Conservation (phyloP, 2,113 vertebrate species). For the Charadrius vociferus region DNA sequence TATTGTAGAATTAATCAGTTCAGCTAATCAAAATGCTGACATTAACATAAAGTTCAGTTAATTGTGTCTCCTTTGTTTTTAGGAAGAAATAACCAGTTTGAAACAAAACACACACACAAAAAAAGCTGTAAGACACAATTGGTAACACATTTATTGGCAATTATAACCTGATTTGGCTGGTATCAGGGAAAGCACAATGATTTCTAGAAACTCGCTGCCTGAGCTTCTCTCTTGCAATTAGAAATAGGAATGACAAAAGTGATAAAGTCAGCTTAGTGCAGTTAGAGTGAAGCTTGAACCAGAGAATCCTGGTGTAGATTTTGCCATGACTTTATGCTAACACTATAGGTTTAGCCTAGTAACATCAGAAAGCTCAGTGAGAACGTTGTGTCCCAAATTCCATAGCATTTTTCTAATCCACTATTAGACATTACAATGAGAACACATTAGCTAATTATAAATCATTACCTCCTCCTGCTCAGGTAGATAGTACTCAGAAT, state of each 20-base stretch:
- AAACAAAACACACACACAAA: neutral
- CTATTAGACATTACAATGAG: constrained; percentile 16
- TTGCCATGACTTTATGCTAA: neutral
- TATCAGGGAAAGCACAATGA: neutral
- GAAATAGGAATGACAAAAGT: neutral
- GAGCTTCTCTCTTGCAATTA: neutral
- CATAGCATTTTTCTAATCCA: neutral
- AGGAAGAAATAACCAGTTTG: constrained; percentile 13
- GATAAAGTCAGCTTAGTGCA: neutral
- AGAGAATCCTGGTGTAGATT: neutral
- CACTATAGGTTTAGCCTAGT: neutral
- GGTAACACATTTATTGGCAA: neutral
- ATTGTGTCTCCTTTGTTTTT: neutral
- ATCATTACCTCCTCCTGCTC: neutral
- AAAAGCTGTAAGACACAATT: neutral
- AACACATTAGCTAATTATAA: constrained; percentile 48
- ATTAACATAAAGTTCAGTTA: constrained; percentile 9
- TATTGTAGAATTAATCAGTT: constrained; percentile 23
- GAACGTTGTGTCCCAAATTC: constrained; percentile 9
- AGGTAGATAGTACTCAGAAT: neutral
- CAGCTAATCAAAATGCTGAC: constrained; percentile 33
- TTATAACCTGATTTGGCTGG: neutral
- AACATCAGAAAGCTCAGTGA: neutral
- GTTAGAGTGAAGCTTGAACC: neutral
- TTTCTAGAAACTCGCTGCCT: neutral